A percentile compares a stretch with the other conserved stretches of the same genome.
phyloP scores from a whole-genome alignment of 23 tunicate genomes.

The Halocynthia aurantium region DNA sequence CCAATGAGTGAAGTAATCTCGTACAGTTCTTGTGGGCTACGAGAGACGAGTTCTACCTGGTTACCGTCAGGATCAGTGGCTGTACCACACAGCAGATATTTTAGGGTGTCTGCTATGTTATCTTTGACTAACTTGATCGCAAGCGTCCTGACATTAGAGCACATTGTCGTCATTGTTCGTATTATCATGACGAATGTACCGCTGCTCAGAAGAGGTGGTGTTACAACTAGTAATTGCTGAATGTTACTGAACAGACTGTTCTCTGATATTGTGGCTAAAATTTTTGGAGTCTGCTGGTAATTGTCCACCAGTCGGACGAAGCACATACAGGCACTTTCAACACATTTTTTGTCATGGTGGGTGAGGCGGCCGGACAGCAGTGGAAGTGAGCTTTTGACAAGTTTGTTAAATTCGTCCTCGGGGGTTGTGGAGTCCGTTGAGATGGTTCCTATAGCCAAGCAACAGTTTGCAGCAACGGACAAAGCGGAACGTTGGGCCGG shows the following conservation, averaged over 20 bases:
- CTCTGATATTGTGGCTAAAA: slow-evolving; percentile 37
- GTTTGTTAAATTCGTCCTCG: slow-evolving; percentile 53
- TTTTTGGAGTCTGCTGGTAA: slow-evolving; percentile 43
- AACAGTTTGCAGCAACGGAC: slow-evolving; percentile 86
- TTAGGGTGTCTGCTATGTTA: slow-evolving; percentile 82
- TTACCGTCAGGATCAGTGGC: slow-evolving; percentile 33
- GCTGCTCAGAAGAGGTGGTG: slow-evolving; percentile 80
- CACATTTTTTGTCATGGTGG: slow-evolving; percentile 88
- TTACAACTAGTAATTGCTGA: slow-evolving; percentile 54
- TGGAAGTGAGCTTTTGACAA: slow-evolving; percentile 38
- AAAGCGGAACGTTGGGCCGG: slow-evolving; percentile 87
- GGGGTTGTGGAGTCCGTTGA: neutral
- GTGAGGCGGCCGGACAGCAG: slow-evolving; percentile 53
- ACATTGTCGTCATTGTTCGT: slow-evolving; percentile 62
- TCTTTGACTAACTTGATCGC: slow-evolving; percentile 60
- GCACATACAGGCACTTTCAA: slow-evolving; percentile 78
- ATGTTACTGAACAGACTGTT: slow-evolving; percentile 55
- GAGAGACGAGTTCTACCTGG: slow-evolving; percentile 47
- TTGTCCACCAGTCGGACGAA: slow-evolving; percentile 81
- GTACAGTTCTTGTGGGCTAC: slow-evolving; percentile 77
- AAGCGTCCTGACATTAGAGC: slow-evolving; percentile 58
- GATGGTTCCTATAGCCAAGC: slow-evolving; percentile 17
- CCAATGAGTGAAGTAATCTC: slow-evolving; percentile 76
- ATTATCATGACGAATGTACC: slow-evolving; percentile 87
- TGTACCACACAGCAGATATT: slow-evolving; percentile 72